A percentile compares a stretch with the other conserved stretches of the same genome.
Evolutionary conservation across 2,113 vertebrate species (phyloP).

Genomic region (Anhinga anhinga): DNA sequence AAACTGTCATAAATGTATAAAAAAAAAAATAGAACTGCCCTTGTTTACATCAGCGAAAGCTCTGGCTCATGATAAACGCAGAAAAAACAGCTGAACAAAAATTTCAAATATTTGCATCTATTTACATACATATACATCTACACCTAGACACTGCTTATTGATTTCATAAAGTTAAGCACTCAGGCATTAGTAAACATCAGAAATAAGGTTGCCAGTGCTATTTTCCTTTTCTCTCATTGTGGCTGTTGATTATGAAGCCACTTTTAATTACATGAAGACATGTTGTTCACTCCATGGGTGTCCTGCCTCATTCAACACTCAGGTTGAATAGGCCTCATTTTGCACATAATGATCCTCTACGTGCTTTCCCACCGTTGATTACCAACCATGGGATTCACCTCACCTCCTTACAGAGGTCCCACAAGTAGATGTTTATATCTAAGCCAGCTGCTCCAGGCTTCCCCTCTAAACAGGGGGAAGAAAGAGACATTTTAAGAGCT

Average conservation of each 20-base stretch:
- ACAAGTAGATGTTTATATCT: not conserved
- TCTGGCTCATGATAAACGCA: not conserved
- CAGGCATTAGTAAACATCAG: not conserved
- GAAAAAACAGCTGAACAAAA: not conserved
- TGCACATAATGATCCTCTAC: not conserved
- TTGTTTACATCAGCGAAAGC: not conserved
- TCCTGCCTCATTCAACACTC: slow-evolving; percentile 38
- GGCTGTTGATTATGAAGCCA: not conserved
- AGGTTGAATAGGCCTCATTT: slow-evolving; percentile 33
- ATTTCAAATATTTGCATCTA: not conserved
- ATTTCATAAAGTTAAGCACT: not conserved
- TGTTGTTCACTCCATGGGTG: slow-evolving; percentile 30
- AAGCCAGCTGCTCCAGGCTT: not conserved
- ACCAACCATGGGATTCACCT: not conserved
- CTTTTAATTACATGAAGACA: slow-evolving; percentile 58
- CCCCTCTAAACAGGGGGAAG: not conserved
- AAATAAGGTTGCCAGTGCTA: not conserved
- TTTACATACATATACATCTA: not conserved
- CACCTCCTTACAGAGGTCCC: not conserved
- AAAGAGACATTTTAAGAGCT: not conserved
- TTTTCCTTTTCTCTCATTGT: not conserved
- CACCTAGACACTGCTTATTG: not conserved
- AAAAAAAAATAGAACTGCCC: not conserved
- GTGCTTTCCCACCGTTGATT: not conserved
- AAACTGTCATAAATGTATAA: not conserved